Conservation (phyloP, 2,113 vertebrate genomes). For the Bos taurus region DNA sequence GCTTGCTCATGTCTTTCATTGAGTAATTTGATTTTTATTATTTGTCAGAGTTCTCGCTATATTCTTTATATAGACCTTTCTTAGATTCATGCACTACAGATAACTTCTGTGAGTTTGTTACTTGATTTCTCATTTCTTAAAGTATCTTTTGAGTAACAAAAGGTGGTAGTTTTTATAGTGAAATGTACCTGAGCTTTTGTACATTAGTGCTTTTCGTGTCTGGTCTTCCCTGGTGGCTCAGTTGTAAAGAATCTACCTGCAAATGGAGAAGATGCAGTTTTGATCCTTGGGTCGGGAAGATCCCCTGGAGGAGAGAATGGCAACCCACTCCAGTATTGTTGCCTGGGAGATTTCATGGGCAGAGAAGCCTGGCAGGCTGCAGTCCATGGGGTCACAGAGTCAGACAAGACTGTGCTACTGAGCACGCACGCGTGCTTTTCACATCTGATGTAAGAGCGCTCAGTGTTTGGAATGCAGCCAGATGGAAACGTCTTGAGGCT, state of each 20-base stretch:
- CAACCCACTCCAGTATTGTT: neutral
- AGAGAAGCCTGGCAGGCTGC: neutral
- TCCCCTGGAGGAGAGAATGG: neutral
- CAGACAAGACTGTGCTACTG: neutral
- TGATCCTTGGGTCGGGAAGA: neutral
- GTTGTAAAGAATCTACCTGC: neutral
- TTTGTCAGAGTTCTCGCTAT: neutral
- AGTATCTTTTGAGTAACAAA: neutral
- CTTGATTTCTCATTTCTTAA: neutral
- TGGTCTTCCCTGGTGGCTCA: neutral
- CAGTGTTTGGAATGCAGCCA: neutral
- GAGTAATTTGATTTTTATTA: neutral
- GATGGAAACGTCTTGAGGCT: no score
- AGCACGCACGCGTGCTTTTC: neutral
- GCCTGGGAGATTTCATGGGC: neutral
- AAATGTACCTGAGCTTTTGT: neutral
- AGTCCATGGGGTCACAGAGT: neutral
- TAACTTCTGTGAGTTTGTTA: neutral
- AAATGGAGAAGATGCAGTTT: neutral
- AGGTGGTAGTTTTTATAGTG: neutral
- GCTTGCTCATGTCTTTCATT: neutral
- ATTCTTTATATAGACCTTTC: neutral
- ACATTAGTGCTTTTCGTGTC: neutral
- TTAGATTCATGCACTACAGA: rapidly evolving
- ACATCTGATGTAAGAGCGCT: neutral